Evolutionary conservation across 2,888 invertebrate species (phyloP).

Genomic region (Piscicola geometra): DNA sequence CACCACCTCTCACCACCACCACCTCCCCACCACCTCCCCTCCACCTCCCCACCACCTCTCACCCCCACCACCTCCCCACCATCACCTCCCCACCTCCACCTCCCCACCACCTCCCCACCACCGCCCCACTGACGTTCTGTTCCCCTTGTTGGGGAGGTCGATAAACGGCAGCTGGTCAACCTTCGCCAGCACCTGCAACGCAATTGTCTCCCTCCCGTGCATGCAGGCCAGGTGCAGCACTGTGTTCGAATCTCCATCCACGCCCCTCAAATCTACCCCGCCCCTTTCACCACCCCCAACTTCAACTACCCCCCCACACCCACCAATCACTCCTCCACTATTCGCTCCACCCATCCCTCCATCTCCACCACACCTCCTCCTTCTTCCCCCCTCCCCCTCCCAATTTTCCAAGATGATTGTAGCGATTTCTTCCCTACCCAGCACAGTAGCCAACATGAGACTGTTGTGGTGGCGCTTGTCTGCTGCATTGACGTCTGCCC

Average conservation of each 20-base stretch:
- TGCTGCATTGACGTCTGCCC: not conserved
- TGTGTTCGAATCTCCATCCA: not conserved
- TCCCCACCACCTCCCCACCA: too few species aligned
- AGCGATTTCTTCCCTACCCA: not conserved
- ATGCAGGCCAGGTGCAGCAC: constrained; percentile 7
- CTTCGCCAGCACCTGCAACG: not conserved
- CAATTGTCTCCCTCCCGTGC: not conserved
- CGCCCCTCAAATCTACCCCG: not conserved
- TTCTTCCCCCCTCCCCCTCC: not conserved
- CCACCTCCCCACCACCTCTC: too few species aligned
- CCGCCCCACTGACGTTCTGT: not conserved
- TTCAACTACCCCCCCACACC: not conserved
- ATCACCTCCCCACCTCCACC: too few species aligned
- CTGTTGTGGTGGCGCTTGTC: not conserved
- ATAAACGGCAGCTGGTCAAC: not conserved
- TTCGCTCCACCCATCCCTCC: not conserved
- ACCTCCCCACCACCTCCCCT: too few species aligned
- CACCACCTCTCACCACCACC: too few species aligned
- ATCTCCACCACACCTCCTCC: not conserved
- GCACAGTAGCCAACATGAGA: not conserved
- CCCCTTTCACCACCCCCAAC: too few species aligned
- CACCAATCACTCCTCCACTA: not conserved
- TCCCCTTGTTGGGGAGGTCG: constrained; percentile 6
- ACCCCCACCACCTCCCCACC: too few species aligned
- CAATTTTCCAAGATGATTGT: not conserved